Evolutionary conservation across 23 tunicate genomes (phyloP), one percentile per base, ranked within the genome.

Genomic region (Pegea sp.): DNA sequence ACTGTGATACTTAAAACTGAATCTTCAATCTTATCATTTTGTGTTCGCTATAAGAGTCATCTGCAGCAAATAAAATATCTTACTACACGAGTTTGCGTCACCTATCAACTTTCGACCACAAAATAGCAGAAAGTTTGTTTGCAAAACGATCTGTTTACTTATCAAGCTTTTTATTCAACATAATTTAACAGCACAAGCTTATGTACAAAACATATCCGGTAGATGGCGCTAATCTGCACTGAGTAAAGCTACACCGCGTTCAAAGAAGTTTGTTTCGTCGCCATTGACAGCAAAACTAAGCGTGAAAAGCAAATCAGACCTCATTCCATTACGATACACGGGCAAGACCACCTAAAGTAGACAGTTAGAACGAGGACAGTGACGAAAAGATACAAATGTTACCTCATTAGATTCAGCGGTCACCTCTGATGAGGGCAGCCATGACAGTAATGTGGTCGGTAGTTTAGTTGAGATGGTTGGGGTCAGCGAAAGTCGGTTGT

Each of bases 251-350:
- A 89, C 90, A 1, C 98, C 98, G 3, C 98, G 63, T 42, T 89
- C 98, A 52, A 77, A 62, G 68, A 89, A 71, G 4, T 51, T 43
- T 24, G 48, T 31, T 54, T 77, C 76, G 7, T 62, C 71, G 23
- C 89, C 90, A 18, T 34, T 49, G 21, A 77, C 57, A 26, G 57
- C 64, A 27, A 89, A 76, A 30, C 66, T 56, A 22, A 77, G 57
- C 3, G 98, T 89, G 64, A 89, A 89, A 13, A 89, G 76, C 8
- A 89, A 62, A 61, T 89, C 90, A 4, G 74, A 63, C 57, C 98
- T 49, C 81, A 77, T 77, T 28, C 90, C 88, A 50, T 89, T 89
- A 31, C 91, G 58, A 53, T 89, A 89, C 26, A 89, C 98, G 1
- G 98, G 98, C 28, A 89, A 52, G 21, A 66, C 52, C 23, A 75